Evolutionary conservation across 2,888 invertebrate genomes (phyloP), one percentile per base, ranked within the genome.

Genomic region (Deilephila elpenor): DNA sequence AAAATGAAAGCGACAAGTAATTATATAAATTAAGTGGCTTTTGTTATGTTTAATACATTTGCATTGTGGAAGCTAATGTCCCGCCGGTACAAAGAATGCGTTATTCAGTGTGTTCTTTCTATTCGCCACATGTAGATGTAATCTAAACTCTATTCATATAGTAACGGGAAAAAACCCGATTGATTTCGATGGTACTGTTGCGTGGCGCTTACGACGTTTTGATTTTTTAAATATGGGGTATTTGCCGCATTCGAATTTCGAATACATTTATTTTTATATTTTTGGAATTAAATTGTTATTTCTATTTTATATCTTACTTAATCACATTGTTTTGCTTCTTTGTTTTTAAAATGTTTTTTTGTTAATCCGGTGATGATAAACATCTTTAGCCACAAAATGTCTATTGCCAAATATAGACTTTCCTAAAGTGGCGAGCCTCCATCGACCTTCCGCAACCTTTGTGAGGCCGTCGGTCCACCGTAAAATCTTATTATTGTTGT

Each of bases 151-250:
- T 84, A 79, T 80, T 80, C 79, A 78, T 80, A 80, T 77, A 76
- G 71, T 71, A 74, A 59, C 25, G 62, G 71, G 82, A 82, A 89
- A 90, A 91, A 90, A 87, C 81, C 81, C 83, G 88, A 91, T 91
- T 88, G 89, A 89, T 89, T 89, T 81, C 85, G 79, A 88, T 89
- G 90, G 89, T 88, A 87, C 82, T 88, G 86, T 90, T 90, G 78
- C 88, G 88, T 90, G 91, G 89, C 90, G 91, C 87, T 87, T 84
- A 84, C 44, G 64, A 67, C 44, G 59, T 67, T 73, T 72, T 44
- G 67, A 25, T 20, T 25, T 20, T 25, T 25, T 25, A 25, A 25
- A 25, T 25, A 25, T 25, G 44, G 25, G 1, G 19, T 4, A 5
- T 17, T 14, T 19, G 19, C 6, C 37, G 11, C 20, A 19, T n/a